Evolutionary conservation across 2,113 vertebrate genomes (phyloP).

Genomic region (Hippotragus niger): DNA sequence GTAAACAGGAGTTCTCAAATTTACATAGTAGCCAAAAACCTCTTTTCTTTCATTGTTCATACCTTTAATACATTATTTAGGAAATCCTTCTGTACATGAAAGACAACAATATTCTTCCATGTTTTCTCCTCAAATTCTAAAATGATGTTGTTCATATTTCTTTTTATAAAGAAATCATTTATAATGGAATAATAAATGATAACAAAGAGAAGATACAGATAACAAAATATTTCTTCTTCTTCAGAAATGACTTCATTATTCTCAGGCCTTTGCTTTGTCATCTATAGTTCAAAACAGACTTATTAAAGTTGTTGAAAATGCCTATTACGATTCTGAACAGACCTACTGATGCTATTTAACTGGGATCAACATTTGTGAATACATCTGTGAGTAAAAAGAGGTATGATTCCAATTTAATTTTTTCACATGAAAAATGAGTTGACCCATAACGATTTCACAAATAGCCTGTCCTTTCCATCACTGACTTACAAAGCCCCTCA

Average conservation of each 20-base stretch:
- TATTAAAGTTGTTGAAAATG: too few relatives aligned
- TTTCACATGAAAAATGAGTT: neutral
- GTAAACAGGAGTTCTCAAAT: neutral
- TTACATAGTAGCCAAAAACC: neutral
- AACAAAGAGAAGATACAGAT: too few relatives aligned
- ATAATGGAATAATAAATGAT: too few relatives aligned
- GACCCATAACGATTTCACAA: neutral
- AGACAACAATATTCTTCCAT: neutral
- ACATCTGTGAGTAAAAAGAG: neutral
- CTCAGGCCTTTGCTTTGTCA: too few relatives aligned
- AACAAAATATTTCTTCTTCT: too few relatives aligned
- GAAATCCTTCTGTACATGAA: neutral
- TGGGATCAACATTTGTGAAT: neutral
- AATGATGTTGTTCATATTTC: neutral
- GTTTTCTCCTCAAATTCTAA: neutral
- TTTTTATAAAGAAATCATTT: too few relatives aligned
- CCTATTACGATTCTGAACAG: too few relatives aligned
- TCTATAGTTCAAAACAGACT: too few relatives aligned
- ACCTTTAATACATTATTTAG: neutral
- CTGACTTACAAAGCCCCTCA: neutral
- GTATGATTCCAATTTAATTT: neutral
- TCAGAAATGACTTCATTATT: too few relatives aligned
- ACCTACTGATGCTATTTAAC: neutral
- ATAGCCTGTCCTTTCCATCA: neutral
- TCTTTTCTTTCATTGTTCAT: neutral